phyloP scores from a whole-genome alignment of 2,888 invertebrate genomes.

The Tineola bisselliella region DNA sequence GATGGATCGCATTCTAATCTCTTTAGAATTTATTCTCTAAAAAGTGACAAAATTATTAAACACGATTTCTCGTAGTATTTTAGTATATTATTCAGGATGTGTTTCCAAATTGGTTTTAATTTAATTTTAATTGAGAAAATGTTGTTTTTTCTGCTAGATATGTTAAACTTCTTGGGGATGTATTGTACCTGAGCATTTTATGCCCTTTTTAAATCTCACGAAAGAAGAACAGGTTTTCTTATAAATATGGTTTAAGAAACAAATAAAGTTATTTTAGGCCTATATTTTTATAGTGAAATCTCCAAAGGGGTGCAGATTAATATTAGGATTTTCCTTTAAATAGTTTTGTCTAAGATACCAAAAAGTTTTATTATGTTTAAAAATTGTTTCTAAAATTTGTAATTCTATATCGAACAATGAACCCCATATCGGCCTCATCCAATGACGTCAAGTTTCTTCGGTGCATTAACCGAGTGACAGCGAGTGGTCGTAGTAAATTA shows the following conservation, averaged over 20 bases:
- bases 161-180: background rate
- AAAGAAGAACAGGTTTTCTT: background rate
- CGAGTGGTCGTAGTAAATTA: background rate
- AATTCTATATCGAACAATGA: background rate
- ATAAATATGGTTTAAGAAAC: no score
- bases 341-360: constrained; percentile 45
- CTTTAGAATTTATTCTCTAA: background rate
- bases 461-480: no score
- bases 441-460: no score
- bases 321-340: constrained; percentile 11
- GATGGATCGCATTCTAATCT: no score
- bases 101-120: no score
- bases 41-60: background rate
- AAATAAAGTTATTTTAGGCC: no score
- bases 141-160: background rate
- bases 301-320: no score
- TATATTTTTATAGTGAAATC: no score
- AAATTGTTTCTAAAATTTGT: constrained; percentile 7
- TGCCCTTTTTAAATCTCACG: background rate
- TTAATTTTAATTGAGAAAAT: no score
- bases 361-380: constrained; percentile 28
- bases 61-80: background rate
- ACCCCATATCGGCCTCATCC: no score
- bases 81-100: no score
- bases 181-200: background rate